Base-by-base conservation (phyloP, 2,888 invertebrate species). In the Stenchaetothrips biformis region DNA sequence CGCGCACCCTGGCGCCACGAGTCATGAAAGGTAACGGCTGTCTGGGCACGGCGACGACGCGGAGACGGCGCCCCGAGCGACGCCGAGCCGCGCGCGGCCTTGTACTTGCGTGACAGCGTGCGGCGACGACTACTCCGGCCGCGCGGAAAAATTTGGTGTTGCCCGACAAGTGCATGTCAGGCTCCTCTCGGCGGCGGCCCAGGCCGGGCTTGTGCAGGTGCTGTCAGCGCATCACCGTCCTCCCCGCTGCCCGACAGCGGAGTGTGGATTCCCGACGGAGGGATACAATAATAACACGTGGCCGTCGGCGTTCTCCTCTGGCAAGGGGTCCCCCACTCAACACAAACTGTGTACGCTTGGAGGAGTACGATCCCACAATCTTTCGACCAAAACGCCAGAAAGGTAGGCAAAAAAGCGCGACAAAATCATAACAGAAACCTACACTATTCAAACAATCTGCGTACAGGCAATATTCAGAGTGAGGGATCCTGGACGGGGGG, bases 21-120 rank as follows among this genome's bases (percentile, higher is more conserved):
- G 53, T 18, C 53, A 74, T 74, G 67, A 25, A 74, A 74, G 67
- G 67, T 74, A n/a, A 74, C 21, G 67, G n/a, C n/a, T n/a, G n/a
- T n/a, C 16, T n/a, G n/a, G n/a, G n/a, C n/a, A n/a, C 67, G 67
- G 67, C 1, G 62, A 53, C n/a, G 67, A 9, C 21, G 6, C 21
- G 21, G 67, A 25, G 25, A n/a, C 21, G 67, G 67, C 11, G 21
- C 67, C n/a, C 21, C 67, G 21, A 16, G 13, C 13, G 37, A 4
- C 37, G 37, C 37, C 37, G 37, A 37, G 37, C n/a, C n/a, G n/a
- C n/a, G n/a, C n/a, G n/a, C n/a, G n/a, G n/a, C 37, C 37, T 37
- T 37, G 37, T 1, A 37, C 37, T n/a, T 37, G 37, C 37, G 37
- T 37, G 37, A 37, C 37, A 2, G 37, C 37, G 37, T 4, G 37